phyloP scores from a whole-genome alignment of 2,797 vertebrate species.

The Lycodopsis pacificus region DNA sequence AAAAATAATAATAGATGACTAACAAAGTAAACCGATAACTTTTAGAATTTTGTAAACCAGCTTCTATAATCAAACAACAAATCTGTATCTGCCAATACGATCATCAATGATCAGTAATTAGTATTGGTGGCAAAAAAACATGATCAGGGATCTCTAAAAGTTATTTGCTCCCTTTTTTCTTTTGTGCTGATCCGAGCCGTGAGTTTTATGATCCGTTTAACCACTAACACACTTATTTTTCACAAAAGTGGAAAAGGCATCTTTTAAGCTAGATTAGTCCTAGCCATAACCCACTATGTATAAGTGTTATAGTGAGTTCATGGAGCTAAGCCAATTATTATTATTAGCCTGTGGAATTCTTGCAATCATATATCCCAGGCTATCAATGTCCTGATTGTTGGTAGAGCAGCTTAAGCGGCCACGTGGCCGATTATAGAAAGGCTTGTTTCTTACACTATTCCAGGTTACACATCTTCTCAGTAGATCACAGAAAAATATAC shows the following conservation, averaged over 20 bases:
- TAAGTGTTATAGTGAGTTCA: neutral
- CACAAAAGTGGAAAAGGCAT: neutral
- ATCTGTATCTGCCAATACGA: too few species aligned
- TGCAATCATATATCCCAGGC: neutral
- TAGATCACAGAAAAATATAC: neutral
- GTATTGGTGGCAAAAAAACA: too few species aligned
- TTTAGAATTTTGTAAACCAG: too few species aligned
- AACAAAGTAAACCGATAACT: too few species aligned
- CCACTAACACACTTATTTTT: too few species aligned
- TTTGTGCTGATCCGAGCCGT: too few species aligned
- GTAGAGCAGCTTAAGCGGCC: neutral
- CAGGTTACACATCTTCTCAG: neutral
- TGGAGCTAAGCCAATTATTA: constrained; percentile 12
- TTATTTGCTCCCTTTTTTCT: too few species aligned
- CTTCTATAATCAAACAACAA: too few species aligned
- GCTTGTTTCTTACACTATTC: neutral
- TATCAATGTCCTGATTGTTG: constrained; percentile 26
- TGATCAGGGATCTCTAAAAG: too few species aligned
- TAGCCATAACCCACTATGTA: neutral
- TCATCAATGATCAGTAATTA: too few species aligned
- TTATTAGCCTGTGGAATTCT: constrained; percentile 24
- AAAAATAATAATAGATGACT: too few species aligned
- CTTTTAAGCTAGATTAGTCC: neutral
- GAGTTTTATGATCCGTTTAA: too few species aligned
- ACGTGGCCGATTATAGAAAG: neutral